Evolutionary conservation across 2,888 invertebrate species (phyloP), one percentile per base, ranked within the genome.

Genomic region (Gymnosoma rotundatum): DNA sequence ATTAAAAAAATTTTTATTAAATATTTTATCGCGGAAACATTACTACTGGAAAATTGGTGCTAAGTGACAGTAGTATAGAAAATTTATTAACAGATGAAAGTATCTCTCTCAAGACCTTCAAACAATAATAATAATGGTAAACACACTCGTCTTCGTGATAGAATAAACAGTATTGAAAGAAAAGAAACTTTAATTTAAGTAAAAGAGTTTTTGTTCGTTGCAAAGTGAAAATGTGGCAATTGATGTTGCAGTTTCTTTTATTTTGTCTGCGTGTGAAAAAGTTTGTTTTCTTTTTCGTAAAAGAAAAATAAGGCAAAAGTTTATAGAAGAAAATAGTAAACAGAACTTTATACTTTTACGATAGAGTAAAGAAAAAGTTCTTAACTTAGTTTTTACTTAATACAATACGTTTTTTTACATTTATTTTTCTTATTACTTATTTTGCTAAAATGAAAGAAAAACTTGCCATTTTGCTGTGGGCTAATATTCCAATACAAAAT

Each of bases 301-400:
- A 36, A 25, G 45, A 69, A 52, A 78, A 74, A 81, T 54, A 81
- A 73, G 21, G 69, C 69, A 70, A 64, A 56, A 69, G 20, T 63
- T 75, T 75, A 60, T 8, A 20, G 12, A 63, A 79, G 38, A 38
- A 74, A 73, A 73, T 74, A 80, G 80, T 81, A 76, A 76, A 76
- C 70, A 83, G 73, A 83, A 83, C 63, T 83, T 78, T 83, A 42
- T 58, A 67, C 67, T 69, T 83, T 76, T 78, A 67, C 78, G 73
- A 73, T 67, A 69, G 66, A 81, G 66, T 76, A 60, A 76, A 76
- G 66, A 45, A 66, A 50, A 66, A 67, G 66, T 54, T 63, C 45
- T 52, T 36, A 78, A 70, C 78, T 78, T 56, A 56, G 69, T 78
- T 78, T 66, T 79, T 58, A 66, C 66, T 73, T 72, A 73, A 73